Evolutionary conservation across 2,888 invertebrate genomes (phyloP).

Genomic region (Phyllotreta cruciferae): DNA sequence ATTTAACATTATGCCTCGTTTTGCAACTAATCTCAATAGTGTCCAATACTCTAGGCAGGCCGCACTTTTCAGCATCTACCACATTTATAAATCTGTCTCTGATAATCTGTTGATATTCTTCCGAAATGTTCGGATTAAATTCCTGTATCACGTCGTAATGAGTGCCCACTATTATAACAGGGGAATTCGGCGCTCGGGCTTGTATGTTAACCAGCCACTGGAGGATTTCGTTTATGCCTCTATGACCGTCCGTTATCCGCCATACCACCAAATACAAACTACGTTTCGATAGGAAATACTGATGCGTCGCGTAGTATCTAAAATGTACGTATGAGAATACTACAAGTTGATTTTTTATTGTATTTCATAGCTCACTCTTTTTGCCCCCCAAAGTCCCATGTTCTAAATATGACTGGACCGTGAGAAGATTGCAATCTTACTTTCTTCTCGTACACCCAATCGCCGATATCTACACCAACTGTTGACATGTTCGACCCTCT

Average conservation of each 20-base stretch:
- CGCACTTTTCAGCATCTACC: slow-evolving; percentile 95
- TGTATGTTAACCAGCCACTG: slow-evolving; percentile 97
- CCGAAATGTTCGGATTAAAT: slow-evolving; percentile 66
- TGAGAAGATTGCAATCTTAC: slow-evolving; percentile 74
- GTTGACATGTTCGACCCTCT: slow-evolving; percentile 89
- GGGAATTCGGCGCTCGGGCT: slow-evolving; percentile 93
- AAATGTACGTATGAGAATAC: background rate
- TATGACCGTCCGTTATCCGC: slow-evolving; percentile 90
- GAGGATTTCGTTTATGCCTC: slow-evolving; percentile 87
- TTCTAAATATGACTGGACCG: slow-evolving; percentile 89
- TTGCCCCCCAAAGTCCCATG: slow-evolving; percentile 99
- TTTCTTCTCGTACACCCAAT: slow-evolving; percentile 91
- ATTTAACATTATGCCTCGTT: slow-evolving; percentile 86
- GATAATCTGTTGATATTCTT: slow-evolving; percentile 88
- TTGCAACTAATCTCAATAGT: slow-evolving; percentile 91
- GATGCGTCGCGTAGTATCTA: slow-evolving; percentile 96
- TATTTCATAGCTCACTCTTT: slow-evolving; percentile 71
- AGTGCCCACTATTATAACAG: slow-evolving; percentile 95
- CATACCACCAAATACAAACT: slow-evolving; percentile 95
- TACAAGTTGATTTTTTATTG: background rate
- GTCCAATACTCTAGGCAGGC: slow-evolving; percentile 90
- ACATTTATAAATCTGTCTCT: slow-evolving; percentile 88
- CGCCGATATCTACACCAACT: slow-evolving; percentile 96
- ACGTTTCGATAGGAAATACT: slow-evolving; percentile 95
- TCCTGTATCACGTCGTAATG: slow-evolving; percentile 89